A percentile compares a stretch with the other conserved stretches of the same genome.
Evolutionary conservation across 2,113 vertebrate genomes (phyloP).

Genomic region (Antigone vipio): DNA sequence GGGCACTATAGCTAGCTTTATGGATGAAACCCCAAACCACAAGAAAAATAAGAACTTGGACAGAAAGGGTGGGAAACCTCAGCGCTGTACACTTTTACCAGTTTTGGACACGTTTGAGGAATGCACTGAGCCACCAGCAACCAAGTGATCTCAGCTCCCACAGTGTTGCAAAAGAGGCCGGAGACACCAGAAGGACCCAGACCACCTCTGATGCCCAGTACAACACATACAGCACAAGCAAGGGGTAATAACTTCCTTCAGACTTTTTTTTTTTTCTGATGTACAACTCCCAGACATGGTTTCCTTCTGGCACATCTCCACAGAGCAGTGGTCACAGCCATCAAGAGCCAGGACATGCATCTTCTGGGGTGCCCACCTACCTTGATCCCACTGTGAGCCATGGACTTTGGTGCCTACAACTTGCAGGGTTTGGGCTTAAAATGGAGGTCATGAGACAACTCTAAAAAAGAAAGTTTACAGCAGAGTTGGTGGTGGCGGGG

Average conservation of each 20-base stretch:
- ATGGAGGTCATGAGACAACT: neutral
- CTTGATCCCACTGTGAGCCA: rapidly evolving
- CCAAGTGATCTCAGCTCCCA: neutral
- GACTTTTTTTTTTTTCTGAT: neutral
- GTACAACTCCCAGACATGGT: neutral
- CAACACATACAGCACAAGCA: neutral
- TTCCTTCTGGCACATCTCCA: neutral
- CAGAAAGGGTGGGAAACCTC: neutral
- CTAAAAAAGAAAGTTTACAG: neutral
- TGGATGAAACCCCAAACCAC: neutral
- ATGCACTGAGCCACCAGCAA: neutral
- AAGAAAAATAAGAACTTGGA: neutral
- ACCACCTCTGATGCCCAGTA: neutral
- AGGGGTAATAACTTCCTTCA: neutral
- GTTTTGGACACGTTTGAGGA: rapidly evolving
- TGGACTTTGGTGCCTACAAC: neutral
- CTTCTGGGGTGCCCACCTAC: neutral
- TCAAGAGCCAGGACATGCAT: neutral
- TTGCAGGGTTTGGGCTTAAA: neutral
- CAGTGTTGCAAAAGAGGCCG: neutral
- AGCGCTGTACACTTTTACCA: neutral
- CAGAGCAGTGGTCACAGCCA: neutral
- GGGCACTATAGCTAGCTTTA: neutral
- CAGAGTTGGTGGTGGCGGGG: neutral
- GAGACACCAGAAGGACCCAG: neutral